Base-by-base conservation (phyloP, 2,113 vertebrate species). In the Arenaria interpres region DNA sequence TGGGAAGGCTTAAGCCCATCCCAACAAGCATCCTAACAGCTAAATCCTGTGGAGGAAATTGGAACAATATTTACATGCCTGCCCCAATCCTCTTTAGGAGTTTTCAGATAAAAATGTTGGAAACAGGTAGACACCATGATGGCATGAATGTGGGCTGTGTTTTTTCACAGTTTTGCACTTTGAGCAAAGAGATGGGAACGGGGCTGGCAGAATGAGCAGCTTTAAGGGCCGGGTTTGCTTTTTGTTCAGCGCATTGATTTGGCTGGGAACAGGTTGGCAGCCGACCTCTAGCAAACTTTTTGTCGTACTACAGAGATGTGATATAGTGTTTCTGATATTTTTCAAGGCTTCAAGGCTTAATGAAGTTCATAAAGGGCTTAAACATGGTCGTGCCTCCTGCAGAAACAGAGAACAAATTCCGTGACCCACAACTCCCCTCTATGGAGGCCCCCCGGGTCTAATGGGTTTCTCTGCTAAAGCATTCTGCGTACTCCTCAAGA, bases 151-250 rank as follows among this genome's bases (percentile, higher is more conserved):
- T 16, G n/a, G 13, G 14, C 20, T 81, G 2, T 32, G 22, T 12
- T 23, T 48, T 63, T 88, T 69, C 41, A 14, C 50, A 24, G n/a
- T 76, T 88, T 57, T 57, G 25, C 11, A 15, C 33, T 68, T 66
- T 32, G 27, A 37, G 13, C 30, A 57, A 33, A 69, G 73, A 25
- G 8, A 7, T 45, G 51, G 21, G 35, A 57, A 43, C 0, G 0
- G 33, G 16, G 13, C 18, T 75, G 78, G 48, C 41, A 76, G 83
- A 46, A 4, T 0, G 3, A 80, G 28, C 32, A 59, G 30, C 91
- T 66, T 50, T 19, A 83, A 62, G n/a, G 27, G 8, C 18, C 33
- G 54, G 33, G 14, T 12, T 66, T 88, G 27, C 66, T 85, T 57
- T 62, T 24, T 23, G 20, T 68, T 73, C 32, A 57, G 4, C 0